Percentiles rank a stretch among this genome's conserved stretches.
Evolutionary conservation across 2,113 vertebrate species (phyloP).

Genomic region (Odontesthes bonariensis): DNA sequence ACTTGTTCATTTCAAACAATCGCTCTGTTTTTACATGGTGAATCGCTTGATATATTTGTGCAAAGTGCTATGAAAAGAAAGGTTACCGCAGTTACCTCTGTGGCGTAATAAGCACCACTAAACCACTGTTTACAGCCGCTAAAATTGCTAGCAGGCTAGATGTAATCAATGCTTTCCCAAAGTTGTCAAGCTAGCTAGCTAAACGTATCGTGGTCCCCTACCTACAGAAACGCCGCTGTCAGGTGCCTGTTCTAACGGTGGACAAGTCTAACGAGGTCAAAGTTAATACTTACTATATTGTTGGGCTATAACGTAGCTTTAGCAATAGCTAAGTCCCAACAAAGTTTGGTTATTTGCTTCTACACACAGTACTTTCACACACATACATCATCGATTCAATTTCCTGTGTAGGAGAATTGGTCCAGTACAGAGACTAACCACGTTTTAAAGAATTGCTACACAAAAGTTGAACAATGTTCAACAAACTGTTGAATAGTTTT

Average conservation of each 20-base stretch:
- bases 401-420: background rate
- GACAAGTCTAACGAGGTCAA: background rate
- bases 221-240: background rate
- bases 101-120: background rate
- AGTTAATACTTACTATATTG: constrained; percentile 21
- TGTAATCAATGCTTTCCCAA: background rate
- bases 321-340: background rate
- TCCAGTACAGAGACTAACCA: no score
- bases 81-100: background rate
- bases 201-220: fast-evolving
- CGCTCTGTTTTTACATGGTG: background rate
- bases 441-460: background rate
- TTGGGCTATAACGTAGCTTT: background rate
- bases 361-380: background rate
- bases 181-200: background rate
- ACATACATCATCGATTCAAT: background rate
- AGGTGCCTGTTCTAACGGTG: fast-evolving
- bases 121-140: constrained; percentile 47
- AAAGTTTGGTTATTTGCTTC: background rate
- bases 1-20: background rate
- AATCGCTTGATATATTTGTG: fast-evolving
- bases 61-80: no score
- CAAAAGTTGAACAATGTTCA: background rate
- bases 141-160: constrained; percentile 30
- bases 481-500: background rate